Percentiles rank a stretch among this genome's conserved stretches.
Evolutionary conservation across 2,888 invertebrate genomes (phyloP).

Genomic region (Neoitamus cyanurus): DNA sequence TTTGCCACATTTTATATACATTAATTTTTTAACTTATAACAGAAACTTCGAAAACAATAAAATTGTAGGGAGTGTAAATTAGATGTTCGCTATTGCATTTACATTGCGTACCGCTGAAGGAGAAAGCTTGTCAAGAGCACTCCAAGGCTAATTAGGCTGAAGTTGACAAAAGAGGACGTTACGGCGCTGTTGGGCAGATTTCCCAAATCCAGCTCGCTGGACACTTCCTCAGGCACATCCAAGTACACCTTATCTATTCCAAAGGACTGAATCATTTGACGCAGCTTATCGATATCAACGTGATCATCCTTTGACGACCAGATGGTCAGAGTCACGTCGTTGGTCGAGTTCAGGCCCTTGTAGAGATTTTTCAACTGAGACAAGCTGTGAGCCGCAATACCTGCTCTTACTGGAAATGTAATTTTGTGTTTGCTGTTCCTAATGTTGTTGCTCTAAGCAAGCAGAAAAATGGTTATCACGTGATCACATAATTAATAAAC

Average conservation of each 20-base stretch:
- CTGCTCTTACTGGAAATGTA: conserved; percentile 84
- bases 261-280: conserved; percentile 74
- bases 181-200: conserved; percentile 1
- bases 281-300: conserved; percentile 75
- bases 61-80: not conserved
- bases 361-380: conserved; percentile 72
- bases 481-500: not conserved
- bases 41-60: not conserved
- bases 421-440: conserved; percentile 72
- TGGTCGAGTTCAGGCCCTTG: conserved; percentile 62
- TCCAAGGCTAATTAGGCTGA: conserved; percentile 56
- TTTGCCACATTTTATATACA: not conserved
- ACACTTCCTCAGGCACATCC: conserved; percentile 78
- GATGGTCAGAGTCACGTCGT: conserved; percentile 75
- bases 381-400: conserved; percentile 75
- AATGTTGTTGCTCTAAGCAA: conserved; percentile 57
- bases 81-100: not conserved
- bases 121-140: conserved; percentile 58
- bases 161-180: conserved; percentile 50
- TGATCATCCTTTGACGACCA: conserved; percentile 79
- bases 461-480: too few species aligned
- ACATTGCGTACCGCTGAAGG: conserved; percentile 51
- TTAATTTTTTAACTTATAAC: not conserved
- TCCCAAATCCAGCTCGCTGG: conserved; percentile 66
- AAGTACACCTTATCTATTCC: conserved; percentile 78